Base-by-base conservation (phyloP, 2,888 invertebrate genomes). In the Encarsia formosa region DNA sequence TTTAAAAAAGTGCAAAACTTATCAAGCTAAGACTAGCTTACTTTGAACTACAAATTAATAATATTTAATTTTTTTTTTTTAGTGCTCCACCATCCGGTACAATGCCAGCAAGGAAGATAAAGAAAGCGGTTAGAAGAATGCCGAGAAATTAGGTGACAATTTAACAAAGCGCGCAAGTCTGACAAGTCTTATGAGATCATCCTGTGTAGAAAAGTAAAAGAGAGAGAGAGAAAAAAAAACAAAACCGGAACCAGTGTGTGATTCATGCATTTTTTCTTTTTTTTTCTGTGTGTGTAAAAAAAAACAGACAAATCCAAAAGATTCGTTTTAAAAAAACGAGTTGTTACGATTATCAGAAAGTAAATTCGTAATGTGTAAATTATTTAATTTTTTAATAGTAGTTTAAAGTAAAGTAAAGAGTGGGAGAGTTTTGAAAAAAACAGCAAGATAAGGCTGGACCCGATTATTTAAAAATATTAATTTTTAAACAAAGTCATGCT, bases 71-170 rank as follows among this genome's bases (percentile, higher is more conserved):
- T 50, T 40, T 35, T 20, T 32, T 49, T 55, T 53, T 13, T 34
- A 70, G 69, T 29, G 69, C 65, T 22, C 42, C 61, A 24, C 68
- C 69, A 11, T n/a, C n/a, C n/a, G n/a, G n/a, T n/a, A 67, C 76
- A 50, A 5, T 13, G 16, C 19, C n/a, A 9, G n/a, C 37, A 9
- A 61, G 63, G 18, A 78, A 75, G 65, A 74, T 78, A 53, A 77
- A 75, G 61, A 76, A 73, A 63, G 79, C 78, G 48, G 65, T 77
- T 15, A 68, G 79, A 60, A 69, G 78, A 64, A 71, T 74, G 59
- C 73, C 63, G 11, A 63, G 61, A 29, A 64, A 65, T 58, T 65
- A 66, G 57, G 52, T 47, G 9, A 9, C 22, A 6, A 20, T 20
- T 45, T 23, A 18, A 41, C 18, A 6, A 16, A n/a, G 31, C 40